phyloP scores from a whole-genome alignment of 2,797 vertebrate genomes.

The Karalla daura region DNA sequence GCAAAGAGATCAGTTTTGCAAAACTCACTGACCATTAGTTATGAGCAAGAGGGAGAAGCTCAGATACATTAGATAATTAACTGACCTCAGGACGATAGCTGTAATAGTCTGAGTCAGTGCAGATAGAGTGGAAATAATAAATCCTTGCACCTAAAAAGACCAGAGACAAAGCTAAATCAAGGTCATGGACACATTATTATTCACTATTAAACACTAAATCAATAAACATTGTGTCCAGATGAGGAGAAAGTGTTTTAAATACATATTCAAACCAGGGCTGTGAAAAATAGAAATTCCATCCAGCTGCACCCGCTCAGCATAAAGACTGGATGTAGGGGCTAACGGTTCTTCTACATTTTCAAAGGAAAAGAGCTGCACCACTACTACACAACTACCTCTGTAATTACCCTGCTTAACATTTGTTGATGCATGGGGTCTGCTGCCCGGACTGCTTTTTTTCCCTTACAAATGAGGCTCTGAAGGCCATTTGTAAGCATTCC shows the following conservation, averaged over 20 bases:
- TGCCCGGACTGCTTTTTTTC: background rate
- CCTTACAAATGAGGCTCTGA: background rate
- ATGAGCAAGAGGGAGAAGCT: slow-evolving; percentile 6
- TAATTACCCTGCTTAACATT: background rate
- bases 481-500: background rate
- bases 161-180: background rate
- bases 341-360: too few species aligned
- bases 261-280: background rate
- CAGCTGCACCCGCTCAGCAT: background rate
- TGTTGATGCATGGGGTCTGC: background rate
- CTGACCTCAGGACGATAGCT: slow-evolving; percentile 10
- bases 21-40: slow-evolving; percentile 2
- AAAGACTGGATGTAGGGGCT: background rate
- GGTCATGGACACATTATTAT: background rate
- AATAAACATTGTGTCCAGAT: background rate
- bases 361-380: background rate
- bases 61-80: slow-evolving; percentile 12
- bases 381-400: background rate
- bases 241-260: background rate
- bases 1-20: slow-evolving; percentile 16
- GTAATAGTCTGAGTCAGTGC: background rate
- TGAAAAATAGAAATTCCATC: background rate
- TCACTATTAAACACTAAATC: background rate
- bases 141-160: background rate
- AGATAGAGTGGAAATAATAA: background rate